Evolutionary conservation across 2,888 invertebrate genomes (phyloP), one percentile per base, ranked within the genome.

Genomic region (Cinara cedri): DNA sequence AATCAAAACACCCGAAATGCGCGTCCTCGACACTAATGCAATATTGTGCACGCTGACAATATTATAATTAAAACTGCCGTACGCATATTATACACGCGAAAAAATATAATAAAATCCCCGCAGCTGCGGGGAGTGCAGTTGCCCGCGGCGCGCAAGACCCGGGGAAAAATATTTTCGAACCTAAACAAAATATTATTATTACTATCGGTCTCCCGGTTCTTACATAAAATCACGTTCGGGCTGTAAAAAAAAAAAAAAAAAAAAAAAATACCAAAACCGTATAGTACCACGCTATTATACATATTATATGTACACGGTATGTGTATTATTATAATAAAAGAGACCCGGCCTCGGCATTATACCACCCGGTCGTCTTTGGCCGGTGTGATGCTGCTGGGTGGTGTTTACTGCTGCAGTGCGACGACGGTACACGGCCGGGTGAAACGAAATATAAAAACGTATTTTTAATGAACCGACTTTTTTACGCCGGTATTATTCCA

Each of bases 401-500:
- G 13, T 44, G 44, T 4, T 8, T 49, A 49, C n/a, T 46, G 6
- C 10, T 10, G 42, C 42, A 11, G 42, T 42, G 19, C 63, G 51
- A n/a, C n/a, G n/a, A n/a, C n/a, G n/a, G 16, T 51, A 14, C 42
- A 46, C n/a, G 68, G 46, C 57, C 57, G 68, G 76, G 49, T 42
- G 44, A 78, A 60, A 78, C 78, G 78, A 78, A 78, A 78, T 78
- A n/a, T n/a, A 70, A 60, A 78, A 78, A 78, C 70, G 70, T 78
- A 60, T 62, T 78, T 78, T 78, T 78, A 78, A 78, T 78, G 70
- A 78, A 78, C 78, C 78, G 49, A 70, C 68, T 70, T 78, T 78
- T 78, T 78, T 42, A 62, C 78, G 42, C 74, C 49, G 70, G 51
- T n/a, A 21, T 78, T 70, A 70, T 78, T 70, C 70, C 70, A 70